Conservation (phyloP, 2,888 invertebrate species). For the Leptinotarsa tumamoca region DNA sequence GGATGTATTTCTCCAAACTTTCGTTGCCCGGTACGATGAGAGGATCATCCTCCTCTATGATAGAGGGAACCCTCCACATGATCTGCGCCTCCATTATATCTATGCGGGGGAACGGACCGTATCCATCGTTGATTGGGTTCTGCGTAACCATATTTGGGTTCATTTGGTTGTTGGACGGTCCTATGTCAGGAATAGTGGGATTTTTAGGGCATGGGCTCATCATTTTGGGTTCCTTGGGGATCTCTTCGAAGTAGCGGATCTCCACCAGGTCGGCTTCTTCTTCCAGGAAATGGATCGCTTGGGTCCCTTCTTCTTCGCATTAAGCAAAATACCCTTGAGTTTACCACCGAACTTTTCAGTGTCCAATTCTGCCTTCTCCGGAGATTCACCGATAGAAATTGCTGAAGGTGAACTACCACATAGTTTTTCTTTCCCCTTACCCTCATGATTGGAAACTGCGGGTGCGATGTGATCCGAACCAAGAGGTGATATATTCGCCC, state of each 20-base stretch:
- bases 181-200: too few species aligned
- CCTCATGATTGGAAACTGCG: slow-evolving; percentile 62
- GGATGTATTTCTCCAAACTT: slow-evolving; percentile 88
- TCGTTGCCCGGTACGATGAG: slow-evolving; percentile 79
- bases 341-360: slow-evolving; percentile 68
- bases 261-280: slow-evolving; percentile 84
- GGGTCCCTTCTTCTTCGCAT: slow-evolving; percentile 81
- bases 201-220: too few species aligned
- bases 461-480: slow-evolving; percentile 71
- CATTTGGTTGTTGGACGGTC: slow-evolving; percentile 59
- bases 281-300: slow-evolving; percentile 84
- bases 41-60: slow-evolving; percentile 78
- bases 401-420: too few species aligned
- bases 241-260: slow-evolving; percentile 77
- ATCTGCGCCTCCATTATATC: slow-evolving; percentile 87
- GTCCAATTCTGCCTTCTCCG: slow-evolving; percentile 62
- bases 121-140: slow-evolving; percentile 22
- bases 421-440: slow-evolving; percentile 43
- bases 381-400: slow-evolving; percentile 69
- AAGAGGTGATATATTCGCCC: slow-evolving; percentile 55
- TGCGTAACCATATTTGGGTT: too few species aligned
- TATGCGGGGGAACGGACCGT: slow-evolving; percentile 69
- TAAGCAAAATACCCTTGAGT: slow-evolving; percentile 80
- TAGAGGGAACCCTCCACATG: slow-evolving; percentile 79
- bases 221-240: too few species aligned